A percentile compares a stretch with the other conserved stretches of the same genome.
phyloP scores from a whole-genome alignment of 1,140 invertebrate genomes.

The Drosophila malerkotliana region DNA sequence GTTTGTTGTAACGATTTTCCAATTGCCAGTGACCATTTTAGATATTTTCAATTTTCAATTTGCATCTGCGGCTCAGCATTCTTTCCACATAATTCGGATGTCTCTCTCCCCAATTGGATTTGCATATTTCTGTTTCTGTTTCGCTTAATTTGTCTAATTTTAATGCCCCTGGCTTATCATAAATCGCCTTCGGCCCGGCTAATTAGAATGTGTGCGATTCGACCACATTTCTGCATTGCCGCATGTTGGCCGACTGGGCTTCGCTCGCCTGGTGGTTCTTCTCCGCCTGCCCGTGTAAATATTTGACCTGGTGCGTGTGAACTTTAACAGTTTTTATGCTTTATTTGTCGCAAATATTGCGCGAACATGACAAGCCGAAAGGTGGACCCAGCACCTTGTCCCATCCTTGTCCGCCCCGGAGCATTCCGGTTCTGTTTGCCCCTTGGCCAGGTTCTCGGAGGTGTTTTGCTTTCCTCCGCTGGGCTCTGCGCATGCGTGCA shows the following conservation, averaged over 20 bases:
- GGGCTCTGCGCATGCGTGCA: conserved; percentile 69
- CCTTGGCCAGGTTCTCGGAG: conserved; percentile 35
- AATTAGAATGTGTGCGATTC: conserved; percentile 56
- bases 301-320: conserved; percentile 81
- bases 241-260: conserved; percentile 23
- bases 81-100: conserved; percentile 20
- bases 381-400: conserved; percentile 4
- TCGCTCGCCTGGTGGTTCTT: conserved; percentile 7
- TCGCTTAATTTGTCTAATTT: conserved; percentile 40
- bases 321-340: conserved; percentile 83
- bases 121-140: conserved; percentile 12
- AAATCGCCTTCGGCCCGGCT: conserved; percentile 63
- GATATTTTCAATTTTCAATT: conserved; percentile 4
- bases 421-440: conserved; percentile 58
- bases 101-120: conserved; percentile 14
- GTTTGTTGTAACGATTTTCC: conserved; percentile 54
- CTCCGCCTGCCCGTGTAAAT: conserved; percentile 63
- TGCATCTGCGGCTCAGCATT: conserved; percentile 28
- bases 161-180: conserved; percentile 48
- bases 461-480: conserved; percentile 9
- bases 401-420: conserved; percentile 6
- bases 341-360: conserved; percentile 83
- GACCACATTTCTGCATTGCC: conserved; percentile 43
- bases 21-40: conserved; percentile 33
- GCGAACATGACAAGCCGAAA: conserved; percentile 61